These are phyloP conservation scores for Amphilophus citrinellus DNA, from an alignment of 2,113 vertebrate species.

Conservation along the genomic window DNA sequence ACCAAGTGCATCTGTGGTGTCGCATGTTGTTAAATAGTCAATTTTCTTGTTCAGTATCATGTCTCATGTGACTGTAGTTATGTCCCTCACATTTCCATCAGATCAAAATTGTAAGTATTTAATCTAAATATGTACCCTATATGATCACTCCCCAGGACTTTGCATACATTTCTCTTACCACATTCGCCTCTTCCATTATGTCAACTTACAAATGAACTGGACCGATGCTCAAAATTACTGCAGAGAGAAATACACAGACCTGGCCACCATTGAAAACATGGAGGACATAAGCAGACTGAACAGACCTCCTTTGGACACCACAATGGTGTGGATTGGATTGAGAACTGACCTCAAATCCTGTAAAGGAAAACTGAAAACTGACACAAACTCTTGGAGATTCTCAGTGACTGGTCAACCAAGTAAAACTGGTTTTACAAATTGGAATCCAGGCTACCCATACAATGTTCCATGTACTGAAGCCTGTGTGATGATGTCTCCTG, in stretches of 20 bases:
- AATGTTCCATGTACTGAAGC: fast-evolving
- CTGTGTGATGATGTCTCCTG: fast-evolving
- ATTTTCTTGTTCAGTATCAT: no score
- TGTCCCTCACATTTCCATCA: no score
- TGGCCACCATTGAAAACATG: not conserved
- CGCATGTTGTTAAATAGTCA: no score
- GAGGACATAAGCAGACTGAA: not conserved
- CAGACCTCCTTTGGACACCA: not conserved
- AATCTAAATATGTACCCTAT: not conserved
- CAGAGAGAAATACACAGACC: not conserved
- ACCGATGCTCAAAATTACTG: not conserved
- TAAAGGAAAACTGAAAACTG: not conserved
- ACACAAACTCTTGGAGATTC: constrained; percentile 35
- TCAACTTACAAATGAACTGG: constrained; percentile 12
- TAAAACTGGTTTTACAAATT: not conserved
- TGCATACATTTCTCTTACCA: not conserved
- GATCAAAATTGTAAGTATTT: no score
- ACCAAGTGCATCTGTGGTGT: no score
- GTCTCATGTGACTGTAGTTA: no score
- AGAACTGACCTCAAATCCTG: constrained; percentile 7
- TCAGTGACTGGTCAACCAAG: not conserved
- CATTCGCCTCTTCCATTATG: not conserved
- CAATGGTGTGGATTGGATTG: constrained; percentile 22
- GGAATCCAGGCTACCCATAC: not conserved
- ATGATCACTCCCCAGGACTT: not conserved